A percentile compares a stretch with the other conserved stretches of the same genome.
phyloP scores from a whole-genome alignment of 2,113 vertebrate genomes.

The Erinaceus europaeus region DNA sequence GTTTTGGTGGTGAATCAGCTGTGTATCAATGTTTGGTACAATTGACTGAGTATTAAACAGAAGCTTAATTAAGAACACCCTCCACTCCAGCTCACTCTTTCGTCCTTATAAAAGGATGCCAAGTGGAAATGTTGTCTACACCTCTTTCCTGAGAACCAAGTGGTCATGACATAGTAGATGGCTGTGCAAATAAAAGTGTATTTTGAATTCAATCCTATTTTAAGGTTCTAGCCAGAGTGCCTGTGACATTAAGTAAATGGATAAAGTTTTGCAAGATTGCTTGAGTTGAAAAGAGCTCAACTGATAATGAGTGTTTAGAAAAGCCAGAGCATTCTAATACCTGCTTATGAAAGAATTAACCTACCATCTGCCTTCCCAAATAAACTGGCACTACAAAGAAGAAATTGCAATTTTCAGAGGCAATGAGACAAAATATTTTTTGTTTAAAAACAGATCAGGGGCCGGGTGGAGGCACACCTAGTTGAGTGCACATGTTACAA shows the following conservation, averaged over 20 bases:
- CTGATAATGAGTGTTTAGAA: not conserved
- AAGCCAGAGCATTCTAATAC: not conserved
- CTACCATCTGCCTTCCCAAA: not conserved
- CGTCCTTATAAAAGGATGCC: not conserved
- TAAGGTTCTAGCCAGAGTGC: not conserved
- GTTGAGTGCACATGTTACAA: too few relatives aligned
- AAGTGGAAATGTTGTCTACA: not conserved
- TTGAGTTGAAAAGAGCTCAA: conserved; percentile 21
- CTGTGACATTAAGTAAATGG: conserved; percentile 33
- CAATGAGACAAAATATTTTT: not conserved
- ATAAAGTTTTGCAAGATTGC: not conserved
- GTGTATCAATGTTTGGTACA: not conserved
- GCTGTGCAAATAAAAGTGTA: not conserved
- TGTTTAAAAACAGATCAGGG: not conserved
- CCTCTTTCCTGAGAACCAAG: not conserved
- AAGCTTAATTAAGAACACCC: not conserved
- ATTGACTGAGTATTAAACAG: conserved; percentile 10
- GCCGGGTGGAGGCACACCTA: too few relatives aligned
- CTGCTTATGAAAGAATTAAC: conserved; percentile 27
- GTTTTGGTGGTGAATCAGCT: not conserved
- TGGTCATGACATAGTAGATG: not conserved
- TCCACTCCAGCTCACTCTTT: not conserved
- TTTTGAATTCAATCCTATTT: conserved; percentile 13
- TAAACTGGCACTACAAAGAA: not conserved
- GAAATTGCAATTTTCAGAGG: not conserved